A percentile compares a stretch with the other conserved stretches of the same genome.
phyloP scores from a whole-genome alignment of 2,888 invertebrate genomes.

The Rhagium mordax region DNA sequence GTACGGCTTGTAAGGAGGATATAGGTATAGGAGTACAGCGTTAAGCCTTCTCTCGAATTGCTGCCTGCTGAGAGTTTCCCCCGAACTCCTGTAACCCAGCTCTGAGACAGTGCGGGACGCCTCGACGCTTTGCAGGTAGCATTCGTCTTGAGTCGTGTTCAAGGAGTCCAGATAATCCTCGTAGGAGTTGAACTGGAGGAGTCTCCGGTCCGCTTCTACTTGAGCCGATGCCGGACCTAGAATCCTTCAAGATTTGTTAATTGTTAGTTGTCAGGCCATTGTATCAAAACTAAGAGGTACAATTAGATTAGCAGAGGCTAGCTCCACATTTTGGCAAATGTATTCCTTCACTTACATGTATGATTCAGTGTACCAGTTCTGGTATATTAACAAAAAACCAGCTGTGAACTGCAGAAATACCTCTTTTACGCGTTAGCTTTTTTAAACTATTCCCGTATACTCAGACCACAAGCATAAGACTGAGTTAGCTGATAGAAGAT shows the following conservation, averaged over 20 bases:
- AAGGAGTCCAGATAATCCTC: conserved; percentile 88
- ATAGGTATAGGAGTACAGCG: conserved; percentile 75
- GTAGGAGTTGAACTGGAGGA: conserved; percentile 78
- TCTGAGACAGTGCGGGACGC: conserved; percentile 82
- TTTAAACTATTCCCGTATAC: no score
- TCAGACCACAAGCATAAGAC: no score
- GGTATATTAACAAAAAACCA: no score
- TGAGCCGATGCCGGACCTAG: conserved; percentile 60
- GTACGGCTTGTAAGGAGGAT: conserved; percentile 75
- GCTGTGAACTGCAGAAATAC: no score
- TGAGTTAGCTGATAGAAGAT: no score
- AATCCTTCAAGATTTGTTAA: neutral
- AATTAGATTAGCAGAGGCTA: no score
- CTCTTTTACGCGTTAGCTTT: no score
- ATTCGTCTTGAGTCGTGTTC: conserved; percentile 79
- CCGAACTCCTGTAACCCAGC: conserved; percentile 74
- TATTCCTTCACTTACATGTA: no score
- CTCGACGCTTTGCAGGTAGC: conserved; percentile 80
- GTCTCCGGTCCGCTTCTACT: conserved; percentile 75
- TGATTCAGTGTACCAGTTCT: no score
- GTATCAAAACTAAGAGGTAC: no score
- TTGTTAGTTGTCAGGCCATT: no score
- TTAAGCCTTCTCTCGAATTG: conserved; percentile 75
- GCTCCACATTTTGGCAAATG: no score
- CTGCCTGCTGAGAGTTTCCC: conserved; percentile 77